Percentiles rank a stretch among this genome's conserved stretches.
phyloP scores from a whole-genome alignment of 2,797 vertebrate species.

The Decapterus maruadsi region DNA sequence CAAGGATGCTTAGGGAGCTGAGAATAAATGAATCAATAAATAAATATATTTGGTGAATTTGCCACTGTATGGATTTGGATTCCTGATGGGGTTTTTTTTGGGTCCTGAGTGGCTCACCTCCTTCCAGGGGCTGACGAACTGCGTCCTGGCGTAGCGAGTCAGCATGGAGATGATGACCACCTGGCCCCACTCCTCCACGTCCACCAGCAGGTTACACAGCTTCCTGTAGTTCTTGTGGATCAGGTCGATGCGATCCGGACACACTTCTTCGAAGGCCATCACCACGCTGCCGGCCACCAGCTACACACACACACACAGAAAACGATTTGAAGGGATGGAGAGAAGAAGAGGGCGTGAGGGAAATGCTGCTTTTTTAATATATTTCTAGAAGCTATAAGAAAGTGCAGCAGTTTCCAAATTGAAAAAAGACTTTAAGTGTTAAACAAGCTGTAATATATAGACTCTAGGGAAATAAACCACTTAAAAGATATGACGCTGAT shows the following conservation, averaged over 20 bases:
- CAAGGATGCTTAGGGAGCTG: background rate
- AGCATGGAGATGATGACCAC: constrained; percentile 99
- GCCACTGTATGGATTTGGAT: background rate
- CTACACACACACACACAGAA: constrained; percentile 83
- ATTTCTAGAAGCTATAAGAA: constrained; percentile 12
- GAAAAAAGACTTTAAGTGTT: constrained; percentile 25
- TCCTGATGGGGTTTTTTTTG: background rate
- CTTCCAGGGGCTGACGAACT: constrained; percentile 95
- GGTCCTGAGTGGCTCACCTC: constrained; percentile 85
- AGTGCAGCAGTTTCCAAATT: constrained; percentile 29
- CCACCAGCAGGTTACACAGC: constrained; percentile 95
- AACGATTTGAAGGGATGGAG: background rate
- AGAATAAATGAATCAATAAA: too few species aligned
- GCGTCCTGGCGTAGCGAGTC: constrained; percentile 95
- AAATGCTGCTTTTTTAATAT: background rate
- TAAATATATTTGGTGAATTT: background rate
- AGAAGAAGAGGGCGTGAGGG: background rate
- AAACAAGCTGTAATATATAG: constrained; percentile 27
- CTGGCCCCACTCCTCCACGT: constrained; percentile 99
- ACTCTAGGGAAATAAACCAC: constrained; percentile 57
- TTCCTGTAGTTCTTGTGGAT: constrained; percentile 99
- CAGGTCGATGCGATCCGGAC: constrained; percentile 97
- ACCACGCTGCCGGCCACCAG: constrained; percentile 98
- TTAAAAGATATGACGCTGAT: constrained; percentile 50
- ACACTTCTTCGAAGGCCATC: constrained; percentile 98